Conservation (phyloP, 2,113 vertebrate species). For the Elephas maximus region DNA sequence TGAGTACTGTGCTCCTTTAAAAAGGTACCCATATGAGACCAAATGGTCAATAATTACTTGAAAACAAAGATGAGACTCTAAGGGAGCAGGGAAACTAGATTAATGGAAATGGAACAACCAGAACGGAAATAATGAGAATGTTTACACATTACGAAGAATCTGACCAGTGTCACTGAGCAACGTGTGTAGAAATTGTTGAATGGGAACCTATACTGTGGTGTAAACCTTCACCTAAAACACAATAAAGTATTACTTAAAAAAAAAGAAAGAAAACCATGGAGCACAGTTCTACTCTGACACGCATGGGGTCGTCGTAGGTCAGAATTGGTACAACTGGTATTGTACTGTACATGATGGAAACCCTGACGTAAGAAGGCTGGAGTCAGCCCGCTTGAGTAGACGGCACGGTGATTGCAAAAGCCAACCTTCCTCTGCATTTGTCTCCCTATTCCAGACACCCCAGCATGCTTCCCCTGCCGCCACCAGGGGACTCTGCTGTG, state of each 20-base stretch:
- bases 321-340: not conserved
- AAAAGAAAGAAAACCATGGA: not conserved
- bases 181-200: not conserved
- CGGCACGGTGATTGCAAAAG: not conserved
- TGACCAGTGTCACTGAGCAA: not conserved
- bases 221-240: not conserved
- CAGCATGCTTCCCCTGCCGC: not conserved
- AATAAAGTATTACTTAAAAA: not conserved
- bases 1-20: not conserved
- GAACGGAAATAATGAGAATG: not conserved
- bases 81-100: not conserved
- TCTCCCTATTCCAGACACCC: not conserved
- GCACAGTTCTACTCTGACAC: not conserved
- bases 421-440: not conserved
- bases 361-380: not conserved
- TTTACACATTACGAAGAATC: too few relatives aligned
- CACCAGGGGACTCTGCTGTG: not conserved
- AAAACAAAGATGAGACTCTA: not conserved
- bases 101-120: not conserved
- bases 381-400: not conserved
- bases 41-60: not conserved
- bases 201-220: not conserved
- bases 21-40: not conserved
- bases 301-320: not conserved
- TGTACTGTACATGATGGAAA: not conserved